Percentiles rank a stretch among this genome's conserved stretches.
Conservation (phyloP, 2,797 vertebrate genomes). For the Hoplostethus atlanticus region DNA sequence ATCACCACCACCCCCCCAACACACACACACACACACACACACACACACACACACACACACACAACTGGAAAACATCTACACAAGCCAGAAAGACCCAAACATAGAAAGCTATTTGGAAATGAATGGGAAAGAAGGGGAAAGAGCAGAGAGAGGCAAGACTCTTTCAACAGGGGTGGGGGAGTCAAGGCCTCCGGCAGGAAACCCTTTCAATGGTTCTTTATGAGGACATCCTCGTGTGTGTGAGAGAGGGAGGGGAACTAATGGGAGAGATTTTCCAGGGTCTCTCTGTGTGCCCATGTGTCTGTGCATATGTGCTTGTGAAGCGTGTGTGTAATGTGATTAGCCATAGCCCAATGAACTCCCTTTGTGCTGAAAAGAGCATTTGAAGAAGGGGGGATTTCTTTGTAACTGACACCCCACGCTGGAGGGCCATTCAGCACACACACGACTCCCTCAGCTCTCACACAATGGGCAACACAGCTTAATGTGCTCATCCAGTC, state of each 20-base stretch:
- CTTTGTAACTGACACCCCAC: conserved; percentile 75
- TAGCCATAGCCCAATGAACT: conserved; percentile 64
- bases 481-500: conserved; percentile 13
- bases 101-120: conserved; percentile 16
- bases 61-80: conserved; percentile 34
- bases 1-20: too few species aligned
- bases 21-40: not conserved
- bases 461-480: conserved; percentile 10
- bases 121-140: not conserved
- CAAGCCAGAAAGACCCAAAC: conserved; percentile 33
- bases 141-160: conserved; percentile 1
- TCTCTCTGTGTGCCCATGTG: conserved; percentile 41
- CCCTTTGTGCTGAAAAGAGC: conserved; percentile 68
- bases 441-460: conserved; percentile 16
- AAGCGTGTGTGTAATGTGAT: conserved; percentile 73
- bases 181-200: conserved; percentile 45
- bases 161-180: not conserved
- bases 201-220: conserved; percentile 35
- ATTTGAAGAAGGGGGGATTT: conserved; percentile 69
- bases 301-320: conserved; percentile 30
- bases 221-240: conserved; percentile 31
- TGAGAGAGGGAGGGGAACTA: conserved; percentile 23
- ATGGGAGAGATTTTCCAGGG: conserved; percentile 50
- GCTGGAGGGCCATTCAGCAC: conserved; percentile 32
- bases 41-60: conserved; percentile 5